A percentile compares a stretch with the other conserved stretches of the same genome.
Evolutionary conservation across 2,888 invertebrate species (phyloP).

Genomic region (Neoitamus cyanurus): DNA sequence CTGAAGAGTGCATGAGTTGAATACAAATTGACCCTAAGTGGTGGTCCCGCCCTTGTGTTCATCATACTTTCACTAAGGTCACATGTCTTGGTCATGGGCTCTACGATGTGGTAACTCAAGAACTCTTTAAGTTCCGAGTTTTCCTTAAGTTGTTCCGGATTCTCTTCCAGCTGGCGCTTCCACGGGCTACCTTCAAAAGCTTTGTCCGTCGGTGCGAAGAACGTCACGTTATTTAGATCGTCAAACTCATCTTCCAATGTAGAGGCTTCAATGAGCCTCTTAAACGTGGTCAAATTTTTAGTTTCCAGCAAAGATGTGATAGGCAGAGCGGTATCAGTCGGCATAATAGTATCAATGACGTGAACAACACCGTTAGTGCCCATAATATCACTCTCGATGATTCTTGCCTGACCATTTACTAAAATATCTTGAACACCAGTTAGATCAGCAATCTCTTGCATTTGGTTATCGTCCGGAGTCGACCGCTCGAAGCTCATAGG

Average conservation of each 20-base stretch:
- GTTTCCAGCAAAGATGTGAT: conserved; percentile 68
- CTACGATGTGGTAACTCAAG: conserved; percentile 73
- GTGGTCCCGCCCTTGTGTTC: conserved; percentile 67
- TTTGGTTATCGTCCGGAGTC: conserved; percentile 68
- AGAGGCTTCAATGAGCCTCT: conserved; percentile 69
- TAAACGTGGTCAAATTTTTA: conserved; percentile 73
- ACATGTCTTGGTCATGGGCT: conserved; percentile 70
- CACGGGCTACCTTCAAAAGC: conserved; percentile 70
- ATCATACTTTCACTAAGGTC: conserved; percentile 70
- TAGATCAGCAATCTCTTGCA: conserved; percentile 67
- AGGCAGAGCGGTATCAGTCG: conserved; percentile 70
- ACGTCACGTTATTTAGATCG: conserved; percentile 71
- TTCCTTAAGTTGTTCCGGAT: conserved; percentile 61
- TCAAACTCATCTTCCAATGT: conserved; percentile 70
- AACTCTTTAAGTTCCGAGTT: conserved; percentile 69
- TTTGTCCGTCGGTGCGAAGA: conserved; percentile 74
- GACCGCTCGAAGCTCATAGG: conserved; percentile 61
- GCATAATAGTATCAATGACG: conserved; percentile 73
- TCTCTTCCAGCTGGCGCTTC: conserved; percentile 61
- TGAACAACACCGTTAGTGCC: conserved; percentile 81
- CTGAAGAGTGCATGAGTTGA: conserved; percentile 70
- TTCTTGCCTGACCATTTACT: conserved; percentile 71
- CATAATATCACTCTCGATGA: conserved; percentile 72
- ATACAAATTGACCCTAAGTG: conserved; percentile 72
- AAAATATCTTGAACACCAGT: conserved; percentile 68